These are phyloP conservation scores for Fregetta grallaria DNA, from an alignment of 2,113 vertebrate species.

Conservation along the genomic window DNA sequence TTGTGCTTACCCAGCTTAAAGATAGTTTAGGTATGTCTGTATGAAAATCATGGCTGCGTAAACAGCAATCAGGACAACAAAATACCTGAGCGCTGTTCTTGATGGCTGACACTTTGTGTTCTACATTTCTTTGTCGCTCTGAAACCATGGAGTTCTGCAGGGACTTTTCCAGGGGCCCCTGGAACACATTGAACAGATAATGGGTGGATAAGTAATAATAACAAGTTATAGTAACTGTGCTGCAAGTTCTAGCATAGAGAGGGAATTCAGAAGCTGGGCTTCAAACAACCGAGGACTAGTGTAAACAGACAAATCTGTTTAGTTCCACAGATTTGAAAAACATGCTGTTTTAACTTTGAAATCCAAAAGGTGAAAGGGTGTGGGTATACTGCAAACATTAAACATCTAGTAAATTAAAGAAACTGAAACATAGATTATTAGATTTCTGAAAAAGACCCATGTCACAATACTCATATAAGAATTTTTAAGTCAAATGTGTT, in stretches of 20 bases:
- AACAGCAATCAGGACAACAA: not conserved
- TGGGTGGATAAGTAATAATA: not conserved
- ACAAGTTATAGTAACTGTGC: not conserved
- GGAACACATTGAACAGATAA: conserved; percentile 6
- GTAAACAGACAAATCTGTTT: not conserved
- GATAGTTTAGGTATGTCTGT: not conserved
- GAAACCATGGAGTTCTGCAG: conserved; percentile 86
- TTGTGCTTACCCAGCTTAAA: not conserved
- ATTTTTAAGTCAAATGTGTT: not conserved
- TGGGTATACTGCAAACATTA: not conserved
- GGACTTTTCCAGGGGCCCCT: conserved; percentile 92
- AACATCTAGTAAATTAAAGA: not conserved
- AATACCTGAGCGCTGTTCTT: conserved; percentile 88
- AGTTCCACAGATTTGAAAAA: not conserved
- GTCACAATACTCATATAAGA: not conserved
- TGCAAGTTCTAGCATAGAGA: not conserved
- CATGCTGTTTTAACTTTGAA: not conserved
- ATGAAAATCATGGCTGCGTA: not conserved
- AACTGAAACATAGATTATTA: not conserved
- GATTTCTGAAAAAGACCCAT: not conserved
- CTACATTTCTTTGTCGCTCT: conserved; percentile 89
- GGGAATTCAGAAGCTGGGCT: not conserved
- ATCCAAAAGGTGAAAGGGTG: not conserved
- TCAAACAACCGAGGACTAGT: not conserved
- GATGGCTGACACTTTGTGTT: conserved; percentile 88